A percentile compares a stretch with the other conserved stretches of the same genome.
Conservation (phyloP, 2,888 invertebrate genomes). For the Xanthorhoe designata region DNA sequence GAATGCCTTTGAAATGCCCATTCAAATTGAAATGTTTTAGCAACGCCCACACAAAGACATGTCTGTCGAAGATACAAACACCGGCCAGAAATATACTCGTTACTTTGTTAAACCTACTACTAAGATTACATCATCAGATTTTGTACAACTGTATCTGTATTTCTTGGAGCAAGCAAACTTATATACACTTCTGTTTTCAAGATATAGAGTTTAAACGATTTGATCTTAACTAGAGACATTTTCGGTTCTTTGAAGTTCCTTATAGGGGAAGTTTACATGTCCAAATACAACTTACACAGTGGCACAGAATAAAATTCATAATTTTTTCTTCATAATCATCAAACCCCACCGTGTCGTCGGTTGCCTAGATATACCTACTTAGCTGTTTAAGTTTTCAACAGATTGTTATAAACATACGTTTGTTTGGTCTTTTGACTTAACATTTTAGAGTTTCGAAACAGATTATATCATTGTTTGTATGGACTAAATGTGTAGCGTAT, state of each 20-base stretch:
- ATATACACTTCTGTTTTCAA: no score
- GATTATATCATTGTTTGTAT: no score
- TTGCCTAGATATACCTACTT: no score
- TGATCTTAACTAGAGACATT: background rate
- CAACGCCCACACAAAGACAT: slow-evolving; percentile 26
- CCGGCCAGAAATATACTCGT: slow-evolving; percentile 4
- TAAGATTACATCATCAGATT: background rate
- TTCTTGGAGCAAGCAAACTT: background rate
- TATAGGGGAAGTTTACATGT: background rate
- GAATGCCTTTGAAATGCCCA: slow-evolving; percentile 23
- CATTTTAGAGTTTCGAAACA: no score
- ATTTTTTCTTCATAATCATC: no score
- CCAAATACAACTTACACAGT: background rate
- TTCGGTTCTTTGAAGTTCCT: background rate
- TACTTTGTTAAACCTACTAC: background rate
- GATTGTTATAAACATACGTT: no score
- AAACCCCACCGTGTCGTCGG: no score
- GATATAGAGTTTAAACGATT: background rate
- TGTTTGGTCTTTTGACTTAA: no score
- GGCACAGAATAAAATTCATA: background rate
- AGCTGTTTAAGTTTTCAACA: no score
- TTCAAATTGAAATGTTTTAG: slow-evolving; percentile 33
- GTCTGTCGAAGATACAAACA: slow-evolving; percentile 8
- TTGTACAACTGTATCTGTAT: background rate
- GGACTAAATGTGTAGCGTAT: no score